Evolutionary conservation across 2,113 vertebrate species (phyloP), one percentile per base, ranked within the genome.

Genomic region (Recurvirostra avosetta): DNA sequence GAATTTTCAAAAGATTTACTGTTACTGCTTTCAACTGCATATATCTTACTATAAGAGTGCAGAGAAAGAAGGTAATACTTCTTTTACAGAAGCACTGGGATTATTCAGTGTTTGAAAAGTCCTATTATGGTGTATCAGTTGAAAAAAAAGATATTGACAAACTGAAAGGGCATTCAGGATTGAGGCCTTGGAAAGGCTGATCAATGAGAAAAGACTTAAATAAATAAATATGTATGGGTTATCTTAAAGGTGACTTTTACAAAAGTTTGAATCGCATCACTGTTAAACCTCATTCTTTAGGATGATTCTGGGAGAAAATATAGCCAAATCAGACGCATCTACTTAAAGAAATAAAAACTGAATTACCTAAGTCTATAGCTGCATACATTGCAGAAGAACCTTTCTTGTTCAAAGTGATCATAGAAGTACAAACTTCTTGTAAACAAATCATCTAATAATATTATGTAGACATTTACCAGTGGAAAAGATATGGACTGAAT

Each of bases 121-220:
- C 19, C 15, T 89, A 0, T 50, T 89, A 86, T 47, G 34, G 77
- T 85, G 47, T 50, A 52, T 92, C 66, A 49, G 52, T 34, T 66
- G 3, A 38, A 79, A 85, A 92, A 71, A 29, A 41, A 77, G 7
- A 21, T 65, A 87, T 82, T 79, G 91, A 95, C 86, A 95, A 92
- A 72, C 62, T 76, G 77, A 94, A 95, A 95, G 89, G 84, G 73
- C 80, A 82, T 91, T 92, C 62, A 82, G 77, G 86, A 91, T 68
- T 81, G 72, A 88, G 86, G 68, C 84, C 83, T 87, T 92, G 91
- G 66, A 32, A 85, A 87, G 43, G 17, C 58, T 94, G 91, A 96
- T 97, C 97, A 94, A 85, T 95, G 94, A 85, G 62, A 95, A 92
- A 95, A 89, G 38, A 71, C 75, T 94, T 92, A 95, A 96, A 96